These are phyloP conservation scores for Aphelocoma californica DNA, from an alignment of 2,797 vertebrate genomes.

Conservation along the genomic window DNA sequence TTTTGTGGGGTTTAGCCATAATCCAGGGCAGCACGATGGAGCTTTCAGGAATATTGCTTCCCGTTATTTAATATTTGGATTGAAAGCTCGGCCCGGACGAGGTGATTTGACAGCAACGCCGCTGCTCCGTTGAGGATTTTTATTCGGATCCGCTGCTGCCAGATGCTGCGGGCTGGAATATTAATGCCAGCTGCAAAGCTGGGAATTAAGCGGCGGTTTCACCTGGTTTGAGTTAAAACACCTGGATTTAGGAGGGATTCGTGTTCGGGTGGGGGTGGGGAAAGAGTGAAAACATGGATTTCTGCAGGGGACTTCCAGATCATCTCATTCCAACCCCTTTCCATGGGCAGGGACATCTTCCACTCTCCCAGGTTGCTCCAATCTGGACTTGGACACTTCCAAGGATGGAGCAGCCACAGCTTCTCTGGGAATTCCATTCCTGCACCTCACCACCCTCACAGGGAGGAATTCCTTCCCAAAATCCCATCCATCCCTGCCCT, in stretches of 20 bases:
- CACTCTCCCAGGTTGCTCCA: background rate
- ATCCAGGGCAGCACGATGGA: background rate
- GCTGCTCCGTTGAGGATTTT: background rate
- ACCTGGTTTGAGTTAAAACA: background rate
- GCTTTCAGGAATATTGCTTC: background rate
- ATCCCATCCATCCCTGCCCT: background rate
- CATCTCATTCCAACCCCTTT: background rate
- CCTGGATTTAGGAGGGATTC: background rate
- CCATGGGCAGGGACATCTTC: background rate
- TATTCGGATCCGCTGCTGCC: rapidly evolving
- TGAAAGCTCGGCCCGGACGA: background rate
- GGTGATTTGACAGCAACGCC: background rate
- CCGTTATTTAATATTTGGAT: background rate
- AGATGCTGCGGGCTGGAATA: background rate
- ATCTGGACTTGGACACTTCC: background rate
- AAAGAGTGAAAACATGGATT: rapidly evolving
- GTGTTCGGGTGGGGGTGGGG: rapidly evolving
- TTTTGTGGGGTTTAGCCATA: background rate
- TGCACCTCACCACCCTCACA: rapidly evolving
- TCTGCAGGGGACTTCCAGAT: background rate
- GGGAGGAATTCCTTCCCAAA: rapidly evolving
- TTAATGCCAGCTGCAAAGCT: background rate
- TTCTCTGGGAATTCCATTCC: background rate
- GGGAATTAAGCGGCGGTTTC: background rate
- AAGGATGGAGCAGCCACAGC: background rate